Percentiles rank a stretch among this genome's conserved stretches.
phyloP scores from a whole-genome alignment of 2,797 vertebrate genomes.

The Scleropages formosus region DNA sequence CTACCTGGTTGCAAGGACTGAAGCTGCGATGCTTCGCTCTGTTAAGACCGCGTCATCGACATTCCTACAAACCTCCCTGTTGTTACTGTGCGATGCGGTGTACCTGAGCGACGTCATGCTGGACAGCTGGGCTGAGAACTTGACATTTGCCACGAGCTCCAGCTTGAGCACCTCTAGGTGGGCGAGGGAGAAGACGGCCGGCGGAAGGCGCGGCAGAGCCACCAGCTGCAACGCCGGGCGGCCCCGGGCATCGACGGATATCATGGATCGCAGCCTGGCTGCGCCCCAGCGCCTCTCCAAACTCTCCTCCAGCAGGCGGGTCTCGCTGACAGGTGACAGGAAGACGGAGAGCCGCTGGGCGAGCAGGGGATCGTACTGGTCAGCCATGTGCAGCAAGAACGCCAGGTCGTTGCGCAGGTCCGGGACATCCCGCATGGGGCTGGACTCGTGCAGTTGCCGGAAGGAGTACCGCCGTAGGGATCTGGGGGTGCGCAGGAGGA shows the following conservation, averaged over 20 bases:
- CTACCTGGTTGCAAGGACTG: background rate
- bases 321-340: slow-evolving; percentile 74
- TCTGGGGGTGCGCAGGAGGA: slow-evolving; percentile 41
- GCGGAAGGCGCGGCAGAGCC: slow-evolving; percentile 68
- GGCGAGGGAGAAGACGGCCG: slow-evolving; percentile 65
- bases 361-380: slow-evolving; percentile 75
- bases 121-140: slow-evolving; percentile 62
- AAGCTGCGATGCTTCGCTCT: background rate
- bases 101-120: slow-evolving; percentile 59
- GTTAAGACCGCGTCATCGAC: background rate
- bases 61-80: background rate
- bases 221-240: slow-evolving; percentile 63
- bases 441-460: slow-evolving; percentile 56
- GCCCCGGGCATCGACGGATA: slow-evolving; percentile 56
- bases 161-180: slow-evolving; percentile 71
- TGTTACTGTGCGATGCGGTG: background rate
- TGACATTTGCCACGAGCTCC: slow-evolving; percentile 68
- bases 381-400: slow-evolving; percentile 78
- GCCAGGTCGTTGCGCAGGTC: slow-evolving; percentile 77
- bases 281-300: slow-evolving; percentile 65
- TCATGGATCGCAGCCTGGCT: slow-evolving; percentile 60
- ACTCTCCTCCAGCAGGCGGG: slow-evolving; percentile 65
- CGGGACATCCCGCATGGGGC: slow-evolving; percentile 64
- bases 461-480: slow-evolving; percentile 73
- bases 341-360: slow-evolving; percentile 75